Conservation (phyloP, 1,140 invertebrate genomes). For the Chionoecetes opilio region DNA sequence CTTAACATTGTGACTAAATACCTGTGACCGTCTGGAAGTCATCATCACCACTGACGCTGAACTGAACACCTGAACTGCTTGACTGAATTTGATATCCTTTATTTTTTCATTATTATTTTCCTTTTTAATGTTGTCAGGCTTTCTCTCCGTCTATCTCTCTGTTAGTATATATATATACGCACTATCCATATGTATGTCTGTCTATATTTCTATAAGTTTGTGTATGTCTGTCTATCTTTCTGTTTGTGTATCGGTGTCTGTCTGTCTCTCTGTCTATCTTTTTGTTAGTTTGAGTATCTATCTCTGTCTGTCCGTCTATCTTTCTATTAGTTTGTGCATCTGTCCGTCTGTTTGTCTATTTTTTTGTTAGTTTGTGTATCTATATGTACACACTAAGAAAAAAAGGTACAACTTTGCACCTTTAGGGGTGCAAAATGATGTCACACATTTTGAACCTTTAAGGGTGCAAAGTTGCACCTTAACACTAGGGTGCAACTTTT, state of each 20-base stretch:
- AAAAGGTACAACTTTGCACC: no score
- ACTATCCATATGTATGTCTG: slow-evolving; percentile 31
- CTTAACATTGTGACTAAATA: background rate
- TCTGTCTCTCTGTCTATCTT: background rate
- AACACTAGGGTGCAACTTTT: no score
- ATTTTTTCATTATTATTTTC: no score
- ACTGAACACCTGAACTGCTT: background rate
- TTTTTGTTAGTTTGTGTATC: no score
- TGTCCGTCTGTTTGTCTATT: no score
- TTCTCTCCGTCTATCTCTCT: background rate
- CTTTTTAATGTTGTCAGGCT: background rate
- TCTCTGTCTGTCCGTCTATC: no score
- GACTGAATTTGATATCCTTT: background rate
- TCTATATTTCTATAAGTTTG: slow-evolving; percentile 48
- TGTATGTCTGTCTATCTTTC: background rate
- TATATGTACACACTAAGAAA: no score
- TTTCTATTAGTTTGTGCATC: no score
- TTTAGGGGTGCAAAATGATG: no score
- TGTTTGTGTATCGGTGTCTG: background rate
- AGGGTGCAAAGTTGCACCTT: no score
- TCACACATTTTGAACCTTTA: no score
- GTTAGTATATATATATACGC: background rate
- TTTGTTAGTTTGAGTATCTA: no score
- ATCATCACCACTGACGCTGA: background rate
- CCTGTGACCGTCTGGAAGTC: background rate